phyloP scores from a whole-genome alignment of 1,140 invertebrate genomes.

The Drosophila chauvacae region DNA sequence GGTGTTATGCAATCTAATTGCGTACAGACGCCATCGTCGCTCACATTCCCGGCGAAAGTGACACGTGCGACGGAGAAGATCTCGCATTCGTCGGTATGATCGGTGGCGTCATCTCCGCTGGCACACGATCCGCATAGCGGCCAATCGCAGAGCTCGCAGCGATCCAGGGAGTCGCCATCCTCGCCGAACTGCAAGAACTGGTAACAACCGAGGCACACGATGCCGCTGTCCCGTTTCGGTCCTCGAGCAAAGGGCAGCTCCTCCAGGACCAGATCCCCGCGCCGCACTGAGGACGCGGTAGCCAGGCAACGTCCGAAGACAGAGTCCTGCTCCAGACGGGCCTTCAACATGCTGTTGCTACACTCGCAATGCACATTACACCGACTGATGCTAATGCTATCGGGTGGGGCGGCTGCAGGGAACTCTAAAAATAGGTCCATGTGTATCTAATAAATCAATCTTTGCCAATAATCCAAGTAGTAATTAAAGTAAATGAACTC shows the following conservation, averaged over 20 bases:
- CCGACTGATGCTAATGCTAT: slow-evolving; percentile 3
- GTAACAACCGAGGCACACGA: slow-evolving; percentile 91
- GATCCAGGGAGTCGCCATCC: slow-evolving; percentile 83
- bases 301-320: slow-evolving; percentile 89
- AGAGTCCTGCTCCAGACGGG: slow-evolving; percentile 69
- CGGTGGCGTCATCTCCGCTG: slow-evolving; percentile 80
- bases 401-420: background rate
- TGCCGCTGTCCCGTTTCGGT: slow-evolving; percentile 89
- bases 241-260: slow-evolving; percentile 91
- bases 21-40: slow-evolving; percentile 87
- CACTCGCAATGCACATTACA: slow-evolving; percentile 27
- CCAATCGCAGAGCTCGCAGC: slow-evolving; percentile 91
- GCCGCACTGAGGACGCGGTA: slow-evolving; percentile 87
- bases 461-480: background rate
- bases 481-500: background rate
- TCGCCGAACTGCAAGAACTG: slow-evolving; percentile 85
- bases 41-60: slow-evolving; percentile 87
- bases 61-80: slow-evolving; percentile 86
- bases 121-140: slow-evolving; percentile 89
- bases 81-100: slow-evolving; percentile 88
- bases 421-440: slow-evolving; percentile 19
- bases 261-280: slow-evolving; percentile 89
- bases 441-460: background rate
- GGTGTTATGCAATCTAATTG: slow-evolving; percentile 93
- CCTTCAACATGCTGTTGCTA: slow-evolving; percentile 66